Evolutionary conservation across 1,140 invertebrate genomes (phyloP), one percentile per base, ranked within the genome.

Genomic region (Diachasmimorpha longicaudata): DNA sequence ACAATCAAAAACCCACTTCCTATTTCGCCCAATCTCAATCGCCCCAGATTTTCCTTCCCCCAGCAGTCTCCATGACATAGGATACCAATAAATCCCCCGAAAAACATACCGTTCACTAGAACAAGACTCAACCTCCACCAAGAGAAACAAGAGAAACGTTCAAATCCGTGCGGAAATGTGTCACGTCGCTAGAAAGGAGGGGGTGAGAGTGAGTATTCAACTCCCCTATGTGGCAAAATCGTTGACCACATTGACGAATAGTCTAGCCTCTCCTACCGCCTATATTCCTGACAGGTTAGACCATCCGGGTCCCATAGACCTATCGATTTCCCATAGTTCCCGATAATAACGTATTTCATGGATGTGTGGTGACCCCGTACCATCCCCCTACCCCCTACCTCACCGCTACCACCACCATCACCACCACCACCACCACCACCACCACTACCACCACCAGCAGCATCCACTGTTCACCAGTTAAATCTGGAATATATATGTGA

Each of bases 311-410:
- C 36, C 74, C 74, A 75, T 70, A 58, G 66, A 72, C 69, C 75
- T 69, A 79, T 79, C 74, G 78, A 79, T 79, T 79, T 74, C 48
- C 75, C 72, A 78, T 76, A 78, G 46, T 16, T 23, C 13, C 46
- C 25, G 74, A 78, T 78, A 78, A 78, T 78, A 78, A 78, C 77
- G 74, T 76, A 78, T 78, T 78, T 78, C 74, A 78, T 75, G 70
- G 74, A 37, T 48, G 48, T 71, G 11, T 23, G 69, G 42, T 39
- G 31, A 6, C 39, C 74, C 70, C 52, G 36, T 14, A 14, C 37
- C 37, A 48, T 44, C 6, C 69, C 37, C 14, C 37, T 13, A 14
- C 6, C 36, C 19, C 23, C 21, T 46, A 37, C 69, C 39, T 11
- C 69, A 70, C 14, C 3, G 21, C 13, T 39, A 16, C 37, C 55